Evolutionary conservation across 2,113 vertebrate genomes (phyloP), one percentile per base, ranked within the genome.

Genomic region (Callospermophilus lateralis): DNA sequence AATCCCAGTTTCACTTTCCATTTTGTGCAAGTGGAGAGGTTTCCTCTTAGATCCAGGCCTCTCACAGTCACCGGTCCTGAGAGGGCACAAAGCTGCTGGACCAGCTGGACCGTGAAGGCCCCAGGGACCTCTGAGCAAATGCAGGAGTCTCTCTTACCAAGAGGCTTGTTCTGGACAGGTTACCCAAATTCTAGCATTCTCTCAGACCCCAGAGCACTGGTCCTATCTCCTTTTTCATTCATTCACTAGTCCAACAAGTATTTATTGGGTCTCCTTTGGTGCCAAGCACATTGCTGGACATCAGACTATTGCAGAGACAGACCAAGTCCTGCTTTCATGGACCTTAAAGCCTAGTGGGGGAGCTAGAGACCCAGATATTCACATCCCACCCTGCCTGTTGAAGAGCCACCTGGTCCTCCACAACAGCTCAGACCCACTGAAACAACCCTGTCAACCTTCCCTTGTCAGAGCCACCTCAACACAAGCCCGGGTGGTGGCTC

Each of bases 291-390:
- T 2, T 74, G 58, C 42, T 83, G 16, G 30, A 1, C 42, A 20
- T 34, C 24, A 15, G 39, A 6, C 8, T 13, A 12, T 5, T 37
- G 34, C 37, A 84, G 78, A 89, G 67, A 87, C 68, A 73, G 51
- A 48, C 8, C 8, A 16, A 8, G 3, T 65, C 5, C 9, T 72
- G 17, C n/a, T 63, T 79, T 84, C 39, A 22, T 6, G 11, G 80
- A 74, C 58, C 55, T 53, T 6, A 81, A 6, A 15, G 7, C 7
- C 34, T 24, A 37, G 28, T n/a, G 4, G 5, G 13, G 4, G 24
- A 37, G 26, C n/a, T 0, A 6, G n/a, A 58, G 0, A 39, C 10
- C 5, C n/a, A 51, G 34, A n/a, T 11, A 22, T 1, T 20, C 90
- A 84, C 34, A 58, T 3, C 5, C 3, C 16, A 32, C 20, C 42